Conservation (phyloP, 2,797 vertebrate genomes). For the Oryzias sinensis region DNA sequence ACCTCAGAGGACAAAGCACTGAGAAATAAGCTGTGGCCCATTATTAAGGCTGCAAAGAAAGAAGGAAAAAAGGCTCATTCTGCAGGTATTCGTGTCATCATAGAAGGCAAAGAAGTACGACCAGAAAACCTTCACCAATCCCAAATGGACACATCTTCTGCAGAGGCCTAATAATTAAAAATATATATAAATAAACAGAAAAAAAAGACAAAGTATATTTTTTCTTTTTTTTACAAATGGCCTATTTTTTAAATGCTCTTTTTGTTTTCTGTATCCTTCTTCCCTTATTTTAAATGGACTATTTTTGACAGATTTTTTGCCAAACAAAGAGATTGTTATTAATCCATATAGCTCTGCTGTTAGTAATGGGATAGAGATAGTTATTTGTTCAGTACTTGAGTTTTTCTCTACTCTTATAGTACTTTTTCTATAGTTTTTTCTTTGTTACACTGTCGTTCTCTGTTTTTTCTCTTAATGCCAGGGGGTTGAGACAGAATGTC, state of each 20-base stretch:
- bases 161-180: neutral
- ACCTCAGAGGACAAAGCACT: constrained; percentile 1
- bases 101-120: neutral
- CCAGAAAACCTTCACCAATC: neutral
- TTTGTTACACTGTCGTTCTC: neutral
- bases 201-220: no score
- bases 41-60: constrained; percentile 2
- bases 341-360: no score
- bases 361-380: no score
- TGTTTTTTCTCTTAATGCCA: neutral
- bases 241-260: no score
- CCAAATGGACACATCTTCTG: neutral
- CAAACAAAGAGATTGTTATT: no score
- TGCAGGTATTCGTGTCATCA: neutral
- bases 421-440: neutral
- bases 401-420: no score
- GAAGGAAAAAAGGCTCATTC: neutral
- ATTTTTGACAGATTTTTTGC: no score
- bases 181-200: no score
- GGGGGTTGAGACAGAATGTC: neutral
- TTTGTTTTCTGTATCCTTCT: no score
- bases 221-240: neutral
- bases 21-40: neutral
- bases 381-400: no score
- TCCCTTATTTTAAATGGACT: no score